These are phyloP conservation scores for Dasyornis broadbenti DNA, from an alignment of 2,113 vertebrate genomes.

Conservation along the genomic window DNA sequence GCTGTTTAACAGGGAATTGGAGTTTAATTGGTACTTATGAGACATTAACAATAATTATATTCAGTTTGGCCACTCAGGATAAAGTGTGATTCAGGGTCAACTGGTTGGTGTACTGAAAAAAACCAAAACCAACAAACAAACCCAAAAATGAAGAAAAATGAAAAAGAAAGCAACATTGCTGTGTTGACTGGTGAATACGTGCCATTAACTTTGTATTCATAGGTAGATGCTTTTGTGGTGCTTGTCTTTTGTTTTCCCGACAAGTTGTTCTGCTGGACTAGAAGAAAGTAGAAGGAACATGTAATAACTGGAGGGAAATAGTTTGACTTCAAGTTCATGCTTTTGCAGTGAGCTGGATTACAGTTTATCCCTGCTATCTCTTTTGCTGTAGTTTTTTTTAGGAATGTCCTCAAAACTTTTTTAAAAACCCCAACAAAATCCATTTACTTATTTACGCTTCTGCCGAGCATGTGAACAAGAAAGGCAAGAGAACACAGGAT, in stretches of 20 bases:
- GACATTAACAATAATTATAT: conserved; percentile 9
- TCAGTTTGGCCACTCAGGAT: neutral
- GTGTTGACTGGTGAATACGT: neutral
- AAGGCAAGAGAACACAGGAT: neutral
- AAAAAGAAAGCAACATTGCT: neutral
- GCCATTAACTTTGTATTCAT: neutral
- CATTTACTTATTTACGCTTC: conserved; percentile 20
- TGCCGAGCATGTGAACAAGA: neutral
- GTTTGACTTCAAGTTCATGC: neutral
- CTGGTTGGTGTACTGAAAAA: neutral
- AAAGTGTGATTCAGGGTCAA: neutral
- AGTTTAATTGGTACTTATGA: conserved; percentile 41
- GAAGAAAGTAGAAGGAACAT: conserved; percentile 1
- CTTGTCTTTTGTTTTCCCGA: neutral
- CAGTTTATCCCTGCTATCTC: conserved; percentile 28
- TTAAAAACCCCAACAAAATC: neutral
- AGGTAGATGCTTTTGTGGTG: neutral
- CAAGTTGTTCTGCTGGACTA: neutral
- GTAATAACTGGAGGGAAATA: neutral
- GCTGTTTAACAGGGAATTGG: conserved; percentile 17
- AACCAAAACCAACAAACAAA: neutral
- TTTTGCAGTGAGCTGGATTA: conserved; percentile 6
- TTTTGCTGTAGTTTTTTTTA: conserved; percentile 26
- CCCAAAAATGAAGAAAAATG: accelerated
- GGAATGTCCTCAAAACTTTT: neutral